These are phyloP conservation scores for Pelosia muscerda DNA, from an alignment of 2,888 invertebrate genomes.

Conservation along the genomic window DNA sequence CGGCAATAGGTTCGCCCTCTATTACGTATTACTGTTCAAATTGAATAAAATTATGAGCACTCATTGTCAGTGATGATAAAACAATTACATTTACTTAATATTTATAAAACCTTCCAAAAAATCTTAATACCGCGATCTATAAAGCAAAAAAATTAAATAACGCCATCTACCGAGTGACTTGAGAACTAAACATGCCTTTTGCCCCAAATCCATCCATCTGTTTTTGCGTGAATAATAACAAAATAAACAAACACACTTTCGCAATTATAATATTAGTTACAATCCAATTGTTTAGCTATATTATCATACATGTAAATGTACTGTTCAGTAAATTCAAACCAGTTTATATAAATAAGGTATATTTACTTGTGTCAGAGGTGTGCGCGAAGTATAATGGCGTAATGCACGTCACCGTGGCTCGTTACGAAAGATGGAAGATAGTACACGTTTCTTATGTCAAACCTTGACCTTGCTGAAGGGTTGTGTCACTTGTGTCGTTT, in stretches of 20 bases:
- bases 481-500: not conserved
- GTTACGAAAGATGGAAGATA: constrained; percentile 13
- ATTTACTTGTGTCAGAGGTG: constrained; percentile 8
- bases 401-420: constrained; percentile 15
- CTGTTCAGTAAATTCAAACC: constrained; percentile 4
- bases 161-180: no score
- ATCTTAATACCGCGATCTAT: no score
- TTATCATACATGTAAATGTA: not conserved
- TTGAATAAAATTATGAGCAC: no score
- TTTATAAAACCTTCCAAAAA: no score
- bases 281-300: not conserved
- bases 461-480: constrained; percentile 19
- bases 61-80: no score
- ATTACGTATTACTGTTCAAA: no score
- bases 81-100: no score
- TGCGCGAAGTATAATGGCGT: constrained; percentile 9
- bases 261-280: not conserved
- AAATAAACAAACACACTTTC: not conserved
- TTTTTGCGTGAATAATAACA: not conserved
- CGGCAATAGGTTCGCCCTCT: no score
- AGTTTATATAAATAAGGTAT: not conserved
- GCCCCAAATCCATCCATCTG: not conserved
- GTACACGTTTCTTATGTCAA: constrained; percentile 12
- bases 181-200: not conserved
- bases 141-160: no score